A percentile compares a stretch with the other conserved stretches of the same genome.
phyloP scores from a whole-genome alignment of 2,113 vertebrate genomes.

The Seriola dumerili region DNA sequence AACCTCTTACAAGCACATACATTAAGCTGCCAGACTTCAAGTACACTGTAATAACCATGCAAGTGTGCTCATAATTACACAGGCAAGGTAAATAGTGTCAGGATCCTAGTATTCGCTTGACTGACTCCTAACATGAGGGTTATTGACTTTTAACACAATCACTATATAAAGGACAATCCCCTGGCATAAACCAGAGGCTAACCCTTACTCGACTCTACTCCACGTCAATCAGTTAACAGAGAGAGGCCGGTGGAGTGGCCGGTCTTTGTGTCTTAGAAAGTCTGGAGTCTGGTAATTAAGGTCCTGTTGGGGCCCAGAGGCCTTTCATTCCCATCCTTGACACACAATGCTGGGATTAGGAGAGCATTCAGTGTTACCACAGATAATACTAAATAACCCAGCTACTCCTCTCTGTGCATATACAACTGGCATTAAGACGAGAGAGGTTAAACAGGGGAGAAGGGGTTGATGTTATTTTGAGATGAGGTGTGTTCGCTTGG shows the following conservation, averaged over 20 bases:
- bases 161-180: constrained; percentile 31
- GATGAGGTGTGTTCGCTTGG: background rate
- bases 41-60: constrained; percentile 28
- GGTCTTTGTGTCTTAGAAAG: constrained; percentile 65
- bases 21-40: constrained; percentile 32
- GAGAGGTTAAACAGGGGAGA: background rate
- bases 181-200: constrained; percentile 42
- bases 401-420: constrained; percentile 16
- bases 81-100: constrained; percentile 24
- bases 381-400: constrained; percentile 59
- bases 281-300: constrained; percentile 77
- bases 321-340: constrained; percentile 63
- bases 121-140: constrained; percentile 56
- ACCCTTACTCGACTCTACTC: constrained; percentile 46
- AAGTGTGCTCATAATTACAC: constrained; percentile 41
- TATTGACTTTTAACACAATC: constrained; percentile 58
- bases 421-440: constrained; percentile 4
- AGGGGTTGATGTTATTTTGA: constrained; percentile 1
- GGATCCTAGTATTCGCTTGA: constrained; percentile 47
- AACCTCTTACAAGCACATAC: constrained; percentile 12
- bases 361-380: constrained; percentile 49
- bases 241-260: constrained; percentile 57
- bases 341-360: constrained; percentile 75
- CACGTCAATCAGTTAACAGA: constrained; percentile 65
- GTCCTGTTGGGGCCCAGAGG: constrained; percentile 57